These are phyloP conservation scores for Gallinago media DNA, from an alignment of 2,113 vertebrate species.

Conservation along the genomic window DNA sequence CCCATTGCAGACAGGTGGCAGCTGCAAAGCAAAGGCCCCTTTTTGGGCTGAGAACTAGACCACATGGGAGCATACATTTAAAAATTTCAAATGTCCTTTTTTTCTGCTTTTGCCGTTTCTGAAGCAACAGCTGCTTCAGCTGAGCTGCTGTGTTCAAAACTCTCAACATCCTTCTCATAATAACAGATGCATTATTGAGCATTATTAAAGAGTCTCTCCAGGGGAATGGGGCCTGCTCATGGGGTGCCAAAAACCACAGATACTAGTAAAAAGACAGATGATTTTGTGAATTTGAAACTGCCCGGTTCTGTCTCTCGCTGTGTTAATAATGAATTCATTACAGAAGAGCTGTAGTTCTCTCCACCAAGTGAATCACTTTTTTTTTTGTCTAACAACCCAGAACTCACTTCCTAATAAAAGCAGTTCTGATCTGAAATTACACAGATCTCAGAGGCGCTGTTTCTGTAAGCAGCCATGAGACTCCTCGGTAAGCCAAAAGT, in stretches of 20 bases:
- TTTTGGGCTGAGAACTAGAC: slow-evolving; percentile 44
- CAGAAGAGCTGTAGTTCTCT: slow-evolving; percentile 1
- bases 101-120: slow-evolving; percentile 33
- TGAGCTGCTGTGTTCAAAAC: slow-evolving; percentile 43
- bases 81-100: slow-evolving; percentile 24
- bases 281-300: slow-evolving; percentile 68
- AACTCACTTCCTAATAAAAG: not conserved
- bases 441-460: not conserved
- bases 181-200: slow-evolving; percentile 64
- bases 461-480: not conserved
- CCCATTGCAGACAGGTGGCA: slow-evolving; percentile 64
- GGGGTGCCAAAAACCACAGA: slow-evolving; percentile 60
- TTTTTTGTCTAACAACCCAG: not conserved
- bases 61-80: slow-evolving; percentile 49
- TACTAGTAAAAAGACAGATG: slow-evolving; percentile 65
- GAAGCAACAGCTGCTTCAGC: slow-evolving; percentile 67
- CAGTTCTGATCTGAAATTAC: not conserved
- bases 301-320: slow-evolving; percentile 40
- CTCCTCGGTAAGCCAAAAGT: not conserved
- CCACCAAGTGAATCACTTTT: slow-evolving; percentile 1
- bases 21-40: slow-evolving; percentile 57
- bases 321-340: slow-evolving; percentile 62
- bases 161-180: slow-evolving; percentile 65
- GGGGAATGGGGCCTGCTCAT: slow-evolving; percentile 32
- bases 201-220: slow-evolving; percentile 55